phyloP scores from a whole-genome alignment of 2,888 invertebrate species.

The Macrophya annulata region DNA sequence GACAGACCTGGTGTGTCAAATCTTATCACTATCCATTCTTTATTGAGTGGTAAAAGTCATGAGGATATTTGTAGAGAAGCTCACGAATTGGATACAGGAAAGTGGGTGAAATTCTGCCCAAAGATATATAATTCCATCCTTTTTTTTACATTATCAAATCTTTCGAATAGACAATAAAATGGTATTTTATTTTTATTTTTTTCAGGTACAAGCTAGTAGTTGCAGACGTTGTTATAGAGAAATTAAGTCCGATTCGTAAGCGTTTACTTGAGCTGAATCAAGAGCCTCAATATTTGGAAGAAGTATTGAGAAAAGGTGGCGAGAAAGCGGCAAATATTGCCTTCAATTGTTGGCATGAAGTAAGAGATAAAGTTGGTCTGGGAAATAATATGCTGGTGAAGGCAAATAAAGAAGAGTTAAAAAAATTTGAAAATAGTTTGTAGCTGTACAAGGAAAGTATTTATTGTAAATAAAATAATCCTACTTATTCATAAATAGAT shows the following conservation, averaged over 20 bases:
- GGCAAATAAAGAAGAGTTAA: slow-evolving; percentile 21
- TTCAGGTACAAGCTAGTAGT: slow-evolving; percentile 87
- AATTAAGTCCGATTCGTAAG: slow-evolving; percentile 86
- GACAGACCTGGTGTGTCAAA: slow-evolving; percentile 94
- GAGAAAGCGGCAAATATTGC: slow-evolving; percentile 85
- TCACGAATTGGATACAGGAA: slow-evolving; percentile 86
- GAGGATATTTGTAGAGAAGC: slow-evolving; percentile 87
- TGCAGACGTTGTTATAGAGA: slow-evolving; percentile 87
- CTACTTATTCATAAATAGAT: slow-evolving; percentile 20
- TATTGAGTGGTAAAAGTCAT: slow-evolving; percentile 85
- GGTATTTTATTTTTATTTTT: slow-evolving; percentile 56
- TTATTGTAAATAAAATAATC: slow-evolving; percentile 58
- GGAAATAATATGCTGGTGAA: slow-evolving; percentile 62
- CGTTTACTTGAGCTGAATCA: slow-evolving; percentile 82
- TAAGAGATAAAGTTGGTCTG: slow-evolving; percentile 84
- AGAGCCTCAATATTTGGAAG: slow-evolving; percentile 84
- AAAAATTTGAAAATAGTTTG: slow-evolving; percentile 39
- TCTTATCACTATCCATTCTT: slow-evolving; percentile 91
- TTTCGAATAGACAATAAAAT: background rate
- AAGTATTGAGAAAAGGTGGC: slow-evolving; percentile 84
- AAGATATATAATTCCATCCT: background rate
- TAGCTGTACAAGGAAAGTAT: slow-evolving; percentile 56
- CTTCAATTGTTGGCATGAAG: slow-evolving; percentile 84
- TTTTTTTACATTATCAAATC: background rate
- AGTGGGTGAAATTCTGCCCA: slow-evolving; percentile 79